Evolutionary conservation across 1,140 invertebrate genomes (phyloP).

Genomic region (Ridgeia piscesae): DNA sequence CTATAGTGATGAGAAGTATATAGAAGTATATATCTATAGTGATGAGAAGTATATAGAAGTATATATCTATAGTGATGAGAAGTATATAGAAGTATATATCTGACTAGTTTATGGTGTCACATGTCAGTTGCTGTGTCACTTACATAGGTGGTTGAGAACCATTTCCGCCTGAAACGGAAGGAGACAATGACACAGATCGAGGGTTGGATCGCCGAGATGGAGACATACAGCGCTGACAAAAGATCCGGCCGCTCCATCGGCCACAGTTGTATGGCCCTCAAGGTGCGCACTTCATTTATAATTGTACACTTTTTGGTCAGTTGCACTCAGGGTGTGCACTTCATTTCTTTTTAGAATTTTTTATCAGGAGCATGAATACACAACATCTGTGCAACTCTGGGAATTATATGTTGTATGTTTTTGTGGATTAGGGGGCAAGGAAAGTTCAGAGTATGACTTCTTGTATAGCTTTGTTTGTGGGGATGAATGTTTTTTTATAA

Average conservation of each 20-base stretch:
- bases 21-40: background rate
- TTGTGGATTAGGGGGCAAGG: too few relatives aligned
- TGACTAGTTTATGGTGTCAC: background rate
- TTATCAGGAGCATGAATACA: too few relatives aligned
- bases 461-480: too few relatives aligned
- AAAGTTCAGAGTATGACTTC: too few relatives aligned
- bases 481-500: too few relatives aligned
- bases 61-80: too few relatives aligned
- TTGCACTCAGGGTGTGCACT: background rate
- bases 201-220: conserved; percentile 85
- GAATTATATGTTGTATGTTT: too few relatives aligned
- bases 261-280: conserved; percentile 74
- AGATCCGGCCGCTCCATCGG: conserved; percentile 70
- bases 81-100: background rate
- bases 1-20: too few relatives aligned
- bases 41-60: too few relatives aligned
- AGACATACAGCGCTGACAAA: conserved; percentile 73
- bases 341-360: too few relatives aligned
- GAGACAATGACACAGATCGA: conserved; percentile 88
- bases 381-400: too few relatives aligned
- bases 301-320: background rate
- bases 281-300: conserved; percentile 59
- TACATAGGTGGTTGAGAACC: conserved; percentile 81
- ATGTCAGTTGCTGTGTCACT: conserved; percentile 22
- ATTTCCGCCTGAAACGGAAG: conserved; percentile 92